Conservation (phyloP, 2,888 invertebrate genomes). For the Caenorhabditis japonica region DNA sequence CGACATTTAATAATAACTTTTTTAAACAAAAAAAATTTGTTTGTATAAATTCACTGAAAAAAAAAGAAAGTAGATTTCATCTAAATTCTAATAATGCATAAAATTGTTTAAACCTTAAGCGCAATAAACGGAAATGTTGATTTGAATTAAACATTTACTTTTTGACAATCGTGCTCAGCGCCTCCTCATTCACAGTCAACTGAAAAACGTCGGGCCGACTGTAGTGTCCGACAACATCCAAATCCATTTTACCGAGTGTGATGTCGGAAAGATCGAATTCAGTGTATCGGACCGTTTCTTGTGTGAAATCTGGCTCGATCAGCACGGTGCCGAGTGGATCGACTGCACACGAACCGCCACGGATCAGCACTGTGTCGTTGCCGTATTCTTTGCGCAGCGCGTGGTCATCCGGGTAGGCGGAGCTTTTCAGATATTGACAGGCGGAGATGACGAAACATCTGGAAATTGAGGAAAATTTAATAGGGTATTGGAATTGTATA, state of each 20-base stretch:
- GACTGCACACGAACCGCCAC: conserved; percentile 73
- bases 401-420: conserved; percentile 69
- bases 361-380: conserved; percentile 63
- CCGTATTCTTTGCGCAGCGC: conserved; percentile 54
- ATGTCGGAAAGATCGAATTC: conserved; percentile 61
- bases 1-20: conserved; percentile 15
- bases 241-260: conserved; percentile 65
- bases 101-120: background rate
- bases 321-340: conserved; percentile 71
- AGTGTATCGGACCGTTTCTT: conserved; percentile 57
- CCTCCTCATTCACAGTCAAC: conserved; percentile 59
- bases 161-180: conserved; percentile 34
- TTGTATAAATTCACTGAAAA: conserved; percentile 32
- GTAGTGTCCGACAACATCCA: conserved; percentile 69
- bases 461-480: too few species aligned
- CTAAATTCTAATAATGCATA: background rate
- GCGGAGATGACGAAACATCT: conserved; percentile 74
- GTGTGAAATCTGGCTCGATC: conserved; percentile 64
- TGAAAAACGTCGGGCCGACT: conserved; percentile 66
- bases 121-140: background rate
- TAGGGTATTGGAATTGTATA: too few species aligned
- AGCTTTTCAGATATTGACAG: conserved; percentile 68
- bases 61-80: conserved; percentile 15
- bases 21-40: too few species aligned
- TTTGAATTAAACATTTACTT: conserved; percentile 6